A percentile compares a stretch with the other conserved stretches of the same genome.
Evolutionary conservation across 2,888 invertebrate genomes (phyloP).

Genomic region (Ectobius pallidus): DNA sequence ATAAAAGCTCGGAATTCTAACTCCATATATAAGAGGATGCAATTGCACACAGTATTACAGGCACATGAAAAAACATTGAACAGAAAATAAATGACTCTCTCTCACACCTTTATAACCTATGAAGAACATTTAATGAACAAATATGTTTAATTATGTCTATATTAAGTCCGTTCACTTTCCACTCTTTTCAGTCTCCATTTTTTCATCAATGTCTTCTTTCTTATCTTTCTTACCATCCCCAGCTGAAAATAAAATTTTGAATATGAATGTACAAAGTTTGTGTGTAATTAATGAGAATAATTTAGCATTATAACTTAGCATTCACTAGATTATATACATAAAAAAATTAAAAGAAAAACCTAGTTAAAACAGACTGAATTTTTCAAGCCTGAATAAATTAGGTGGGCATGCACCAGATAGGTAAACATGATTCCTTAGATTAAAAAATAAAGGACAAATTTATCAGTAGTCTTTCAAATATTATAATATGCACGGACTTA

Average conservation of each 20-base stretch:
- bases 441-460: no score
- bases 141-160: neutral
- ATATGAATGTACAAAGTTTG: conserved; percentile 24
- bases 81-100: conserved; percentile 1
- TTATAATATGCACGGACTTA: no score
- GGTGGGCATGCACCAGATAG: no score
- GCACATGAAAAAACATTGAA: conserved; percentile 26
- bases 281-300: no score
- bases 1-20: neutral
- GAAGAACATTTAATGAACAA: neutral
- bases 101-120: neutral
- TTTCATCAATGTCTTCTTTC: conserved; percentile 53
- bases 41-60: conserved; percentile 23
- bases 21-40: neutral
- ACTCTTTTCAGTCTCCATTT: conserved; percentile 44
- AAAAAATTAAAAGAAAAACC: neutral
- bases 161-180: conserved; percentile 28
- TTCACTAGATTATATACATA: no score
- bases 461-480: no score
- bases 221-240: conserved; percentile 63
- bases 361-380: neutral
- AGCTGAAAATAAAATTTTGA: conserved; percentile 51
- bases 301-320: no score
- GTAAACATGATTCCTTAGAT: no score
- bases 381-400: no score